Conservation (phyloP, 2,888 invertebrate species). For the Heliconius ethilla region DNA sequence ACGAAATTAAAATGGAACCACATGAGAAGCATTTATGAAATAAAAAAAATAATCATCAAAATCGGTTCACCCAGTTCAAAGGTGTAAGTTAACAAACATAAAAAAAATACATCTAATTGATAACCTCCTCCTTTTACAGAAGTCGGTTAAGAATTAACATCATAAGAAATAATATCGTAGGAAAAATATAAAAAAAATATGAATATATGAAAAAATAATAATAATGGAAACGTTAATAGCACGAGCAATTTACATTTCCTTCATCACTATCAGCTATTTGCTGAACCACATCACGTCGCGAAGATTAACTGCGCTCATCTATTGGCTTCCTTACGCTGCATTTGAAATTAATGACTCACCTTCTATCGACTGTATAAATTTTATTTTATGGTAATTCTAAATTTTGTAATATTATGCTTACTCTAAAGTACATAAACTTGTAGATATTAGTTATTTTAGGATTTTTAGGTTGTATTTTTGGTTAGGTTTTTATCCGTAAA, state of each 20-base stretch:
- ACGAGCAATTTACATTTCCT: constrained; percentile 15
- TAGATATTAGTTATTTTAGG: not conserved
- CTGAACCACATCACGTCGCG: constrained; percentile 47
- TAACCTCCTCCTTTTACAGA: no score
- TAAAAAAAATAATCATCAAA: no score
- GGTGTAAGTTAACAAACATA: no score
- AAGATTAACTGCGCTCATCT: constrained; percentile 60
- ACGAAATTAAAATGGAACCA: no score
- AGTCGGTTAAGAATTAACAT: not conserved
- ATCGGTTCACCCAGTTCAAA: no score
- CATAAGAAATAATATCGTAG: not conserved
- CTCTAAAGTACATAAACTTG: not conserved
- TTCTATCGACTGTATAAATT: constrained; percentile 8
- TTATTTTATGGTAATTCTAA: not conserved
- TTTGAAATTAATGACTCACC: constrained; percentile 58
- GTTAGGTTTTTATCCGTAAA: not conserved
- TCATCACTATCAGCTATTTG: constrained; percentile 35
- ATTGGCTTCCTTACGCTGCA: constrained; percentile 57
- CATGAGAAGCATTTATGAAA: no score
- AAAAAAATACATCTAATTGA: no score
- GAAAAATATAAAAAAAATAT: not conserved
- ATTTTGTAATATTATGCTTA: not conserved
- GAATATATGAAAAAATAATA: not conserved
- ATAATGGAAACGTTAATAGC: constrained; percentile 9
- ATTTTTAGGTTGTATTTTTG: not conserved